Evolutionary conservation across 2,797 vertebrate genomes (phyloP).

Genomic region (Gallirallus australis): DNA sequence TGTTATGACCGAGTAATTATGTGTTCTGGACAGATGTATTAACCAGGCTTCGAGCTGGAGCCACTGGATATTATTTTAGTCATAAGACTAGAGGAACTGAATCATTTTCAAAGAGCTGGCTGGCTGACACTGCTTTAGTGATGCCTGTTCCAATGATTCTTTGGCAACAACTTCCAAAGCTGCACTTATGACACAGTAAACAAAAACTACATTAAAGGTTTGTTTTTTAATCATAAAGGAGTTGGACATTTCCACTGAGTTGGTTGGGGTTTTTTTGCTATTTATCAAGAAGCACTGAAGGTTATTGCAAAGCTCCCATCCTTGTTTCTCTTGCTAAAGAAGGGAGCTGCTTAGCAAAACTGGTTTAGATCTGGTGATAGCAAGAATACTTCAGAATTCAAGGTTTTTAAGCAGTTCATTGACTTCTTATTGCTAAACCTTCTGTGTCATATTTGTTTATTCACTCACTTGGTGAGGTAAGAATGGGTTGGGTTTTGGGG

Average conservation of each 20-base stretch:
- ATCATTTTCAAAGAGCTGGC: constrained; percentile 83
- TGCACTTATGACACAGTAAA: constrained; percentile 84
- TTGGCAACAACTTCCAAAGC: constrained; percentile 82
- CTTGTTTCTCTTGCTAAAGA: constrained; percentile 52
- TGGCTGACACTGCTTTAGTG: constrained; percentile 79
- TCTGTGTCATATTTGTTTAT: constrained; percentile 21
- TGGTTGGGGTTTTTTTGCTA: constrained; percentile 51
- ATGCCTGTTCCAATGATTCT: constrained; percentile 81
- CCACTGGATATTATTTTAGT: constrained; percentile 92
- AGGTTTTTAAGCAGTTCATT: constrained; percentile 6
- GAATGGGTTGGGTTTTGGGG: background rate
- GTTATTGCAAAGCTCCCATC: constrained; percentile 64
- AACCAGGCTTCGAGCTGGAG: constrained; percentile 91
- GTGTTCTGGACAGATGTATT: constrained; percentile 92
- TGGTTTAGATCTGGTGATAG: background rate
- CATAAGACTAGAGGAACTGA: constrained; percentile 85
- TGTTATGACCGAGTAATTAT: constrained; percentile 92
- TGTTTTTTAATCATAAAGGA: constrained; percentile 80
- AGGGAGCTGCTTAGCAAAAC: constrained; percentile 38
- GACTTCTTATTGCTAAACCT: background rate
- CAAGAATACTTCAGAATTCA: background rate
- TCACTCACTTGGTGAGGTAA: background rate
- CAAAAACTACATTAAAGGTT: constrained; percentile 85
- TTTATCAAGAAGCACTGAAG: constrained; percentile 76
- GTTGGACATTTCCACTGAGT: constrained; percentile 76